Percentiles rank a stretch among this genome's conserved stretches.
Conservation (phyloP, 2,113 vertebrate species). For the Rhombomys opimus region DNA sequence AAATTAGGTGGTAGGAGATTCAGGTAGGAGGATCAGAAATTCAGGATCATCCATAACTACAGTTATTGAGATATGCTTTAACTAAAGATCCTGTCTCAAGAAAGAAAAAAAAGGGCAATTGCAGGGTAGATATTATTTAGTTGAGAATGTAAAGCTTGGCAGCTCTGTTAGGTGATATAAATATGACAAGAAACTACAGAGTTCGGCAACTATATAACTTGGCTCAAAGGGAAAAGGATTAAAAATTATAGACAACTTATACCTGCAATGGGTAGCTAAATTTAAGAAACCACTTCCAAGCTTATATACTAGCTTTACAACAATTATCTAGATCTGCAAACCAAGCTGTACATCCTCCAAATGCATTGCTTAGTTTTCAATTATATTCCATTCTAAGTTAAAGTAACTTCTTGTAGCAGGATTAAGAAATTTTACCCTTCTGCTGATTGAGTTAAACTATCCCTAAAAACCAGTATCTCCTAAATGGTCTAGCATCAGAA, state of each 20-base stretch:
- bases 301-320: neutral
- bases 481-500: slow-evolving; percentile 16
- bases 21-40: neutral
- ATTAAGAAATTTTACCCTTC: slow-evolving; percentile 10
- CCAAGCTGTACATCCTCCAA: neutral
- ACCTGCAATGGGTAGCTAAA: slow-evolving; percentile 12
- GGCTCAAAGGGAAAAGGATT: slow-evolving; percentile 9
- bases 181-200: neutral
- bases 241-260: slow-evolving; percentile 19
- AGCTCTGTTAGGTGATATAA: neutral
- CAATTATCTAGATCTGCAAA: neutral
- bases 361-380: neutral
- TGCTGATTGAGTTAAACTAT: slow-evolving; percentile 7
- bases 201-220: neutral
- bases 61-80: neutral
- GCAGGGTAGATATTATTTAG: neutral
- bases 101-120: neutral
- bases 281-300: slow-evolving; percentile 40
- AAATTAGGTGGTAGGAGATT: neutral
- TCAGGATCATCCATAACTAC: neutral
- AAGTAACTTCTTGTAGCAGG: slow-evolving; percentile 46
- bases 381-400: neutral
- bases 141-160: slow-evolving; percentile 11
- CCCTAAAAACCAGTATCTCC: slow-evolving; percentile 27
- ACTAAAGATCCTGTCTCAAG: neutral